These are phyloP conservation scores for Otolemur garnettii DNA, from an alignment of 2,113 vertebrate genomes.

Conservation along the genomic window DNA sequence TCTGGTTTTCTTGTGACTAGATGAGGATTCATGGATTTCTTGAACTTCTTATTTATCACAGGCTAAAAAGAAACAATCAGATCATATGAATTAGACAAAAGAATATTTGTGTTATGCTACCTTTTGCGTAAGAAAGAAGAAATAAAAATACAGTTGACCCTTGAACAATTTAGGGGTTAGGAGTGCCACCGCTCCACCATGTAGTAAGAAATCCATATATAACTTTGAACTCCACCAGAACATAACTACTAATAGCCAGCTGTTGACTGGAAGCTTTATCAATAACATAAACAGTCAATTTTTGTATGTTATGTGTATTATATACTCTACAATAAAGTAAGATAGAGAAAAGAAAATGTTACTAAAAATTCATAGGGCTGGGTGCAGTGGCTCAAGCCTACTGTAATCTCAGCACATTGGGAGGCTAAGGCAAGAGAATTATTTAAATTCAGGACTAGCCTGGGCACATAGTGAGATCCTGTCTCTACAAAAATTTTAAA, in stretches of 20 bases:
- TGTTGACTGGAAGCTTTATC: background rate
- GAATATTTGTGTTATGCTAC: background rate
- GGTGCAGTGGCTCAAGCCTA: too few species aligned
- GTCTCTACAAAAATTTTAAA: too few species aligned
- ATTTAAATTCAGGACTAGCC: too few species aligned
- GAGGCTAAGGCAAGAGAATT: too few species aligned
- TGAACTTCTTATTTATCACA: constrained; percentile 16
- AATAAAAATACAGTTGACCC: background rate
- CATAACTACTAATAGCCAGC: background rate
- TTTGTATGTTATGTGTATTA: background rate
- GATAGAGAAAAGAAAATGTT: background rate
- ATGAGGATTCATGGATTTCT: background rate
- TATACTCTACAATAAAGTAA: background rate
- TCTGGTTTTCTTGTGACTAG: background rate
- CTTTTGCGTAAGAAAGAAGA: constrained; percentile 12
- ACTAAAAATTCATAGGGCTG: background rate
- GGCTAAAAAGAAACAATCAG: background rate
- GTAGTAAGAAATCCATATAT: background rate
- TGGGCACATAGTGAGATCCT: too few species aligned
- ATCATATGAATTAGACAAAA: background rate
- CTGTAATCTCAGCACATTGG: too few species aligned
- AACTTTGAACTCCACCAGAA: background rate
- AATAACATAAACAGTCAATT: background rate
- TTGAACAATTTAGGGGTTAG: background rate
- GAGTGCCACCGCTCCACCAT: background rate